Evolutionary conservation across 2,888 invertebrate species (phyloP), one percentile per base, ranked within the genome.

Genomic region (Corbicula japonica): DNA sequence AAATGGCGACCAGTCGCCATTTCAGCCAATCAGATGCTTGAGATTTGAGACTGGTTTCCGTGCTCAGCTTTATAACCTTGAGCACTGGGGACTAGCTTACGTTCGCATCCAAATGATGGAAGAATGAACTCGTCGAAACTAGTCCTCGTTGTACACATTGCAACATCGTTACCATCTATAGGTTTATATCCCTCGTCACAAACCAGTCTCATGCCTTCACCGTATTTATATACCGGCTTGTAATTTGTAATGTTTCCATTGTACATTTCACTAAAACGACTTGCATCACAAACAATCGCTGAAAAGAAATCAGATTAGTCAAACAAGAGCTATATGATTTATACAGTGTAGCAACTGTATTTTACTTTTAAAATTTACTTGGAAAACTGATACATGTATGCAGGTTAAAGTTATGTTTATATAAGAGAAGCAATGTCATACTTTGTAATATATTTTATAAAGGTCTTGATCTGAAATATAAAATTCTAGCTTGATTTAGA

Each of bases 181-280:
- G 50, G 35, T 1, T 52, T 50, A 35, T 26, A 65, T 12, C 65
- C 65, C 18, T 50, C 65, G 28, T 65, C 38, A 21, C 65, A 65
- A 5, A 35, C 32, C 18, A 65, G 26, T 26, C 38, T 35, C 52
- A 65, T 50, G 12, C 30, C 50, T 15, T 65, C 52, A 50, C 50
- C 35, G 21, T 46, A 65, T n/a, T 15, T 38, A 48, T 48, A 65
- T 18, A 18, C 26, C 18, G 34, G 50, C 18, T 50, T 35, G 18
- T 35, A 52, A n/a, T 50, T 26, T 1, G 52, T 52, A 2, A 65
- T 52, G n/a, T 65, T 65, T 8, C 65, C 65, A 52, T 65, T 65
- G 4, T 38, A 52, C n/a, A 65, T 52, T 35, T 65, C 34, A 21
- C 15, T n/a, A 35, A 35, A 65, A 15, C 23, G 1, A 26, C 26